phyloP scores from a whole-genome alignment of 1,140 invertebrate species.

The Harpegnathos saltator region DNA sequence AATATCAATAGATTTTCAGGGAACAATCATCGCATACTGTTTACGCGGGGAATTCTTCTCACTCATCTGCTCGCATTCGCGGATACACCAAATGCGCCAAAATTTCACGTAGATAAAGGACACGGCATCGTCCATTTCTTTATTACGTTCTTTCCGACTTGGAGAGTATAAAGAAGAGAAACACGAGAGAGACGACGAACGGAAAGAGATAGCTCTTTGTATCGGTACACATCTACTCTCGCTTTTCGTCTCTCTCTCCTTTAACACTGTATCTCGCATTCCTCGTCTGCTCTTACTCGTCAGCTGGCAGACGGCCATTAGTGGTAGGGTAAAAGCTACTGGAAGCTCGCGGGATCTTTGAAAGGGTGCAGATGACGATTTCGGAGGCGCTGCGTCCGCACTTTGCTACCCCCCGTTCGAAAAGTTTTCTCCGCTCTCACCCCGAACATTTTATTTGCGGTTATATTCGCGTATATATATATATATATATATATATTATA shows the following conservation, averaged over 20 bases:
- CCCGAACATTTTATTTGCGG: conserved; percentile 52
- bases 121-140: conserved; percentile 77
- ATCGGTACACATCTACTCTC: conserved; percentile 70
- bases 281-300: conserved; percentile 66
- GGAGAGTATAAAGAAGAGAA: conserved; percentile 80
- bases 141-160: conserved; percentile 80
- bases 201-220: conserved; percentile 76
- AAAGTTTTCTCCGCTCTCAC: conserved; percentile 2
- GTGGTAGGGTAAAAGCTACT: conserved; percentile 82
- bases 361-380: conserved; percentile 74
- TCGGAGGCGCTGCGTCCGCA: conserved; percentile 73
- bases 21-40: background rate
- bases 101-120: conserved; percentile 66
- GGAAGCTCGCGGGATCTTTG: conserved; percentile 80
- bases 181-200: conserved; percentile 53
- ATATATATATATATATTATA: conserved; percentile 6
- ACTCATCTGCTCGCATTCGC: background rate
- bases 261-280: conserved; percentile 58
- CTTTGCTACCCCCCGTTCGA: conserved; percentile 66
- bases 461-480: conserved; percentile 42
- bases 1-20: too few relatives aligned
- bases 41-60: background rate
- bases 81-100: too few relatives aligned
- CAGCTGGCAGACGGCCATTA: conserved; percentile 80
- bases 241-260: conserved; percentile 54